phyloP scores from a whole-genome alignment of 1,140 invertebrate species.

The Drosophila setifemur region DNA sequence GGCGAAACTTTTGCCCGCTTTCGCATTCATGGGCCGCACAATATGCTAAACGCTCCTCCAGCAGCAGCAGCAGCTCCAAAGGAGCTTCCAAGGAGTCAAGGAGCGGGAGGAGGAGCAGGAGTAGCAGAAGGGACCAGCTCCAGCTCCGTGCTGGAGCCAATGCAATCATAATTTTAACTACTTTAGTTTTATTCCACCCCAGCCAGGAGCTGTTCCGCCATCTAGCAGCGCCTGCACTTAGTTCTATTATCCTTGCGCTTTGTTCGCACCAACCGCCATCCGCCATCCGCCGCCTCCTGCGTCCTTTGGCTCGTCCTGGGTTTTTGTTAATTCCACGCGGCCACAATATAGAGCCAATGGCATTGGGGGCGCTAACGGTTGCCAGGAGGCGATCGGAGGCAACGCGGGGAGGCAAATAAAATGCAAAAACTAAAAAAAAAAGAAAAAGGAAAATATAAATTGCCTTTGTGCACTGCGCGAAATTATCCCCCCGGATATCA shows the following conservation, averaged over 20 bases:
- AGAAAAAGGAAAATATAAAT: slow-evolving; percentile 75
- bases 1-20: slow-evolving; percentile 42
- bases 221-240: slow-evolving; percentile 49
- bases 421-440: too few species aligned
- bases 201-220: neutral
- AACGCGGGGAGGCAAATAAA: too few species aligned
- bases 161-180: slow-evolving; percentile 80
- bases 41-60: slow-evolving; percentile 63
- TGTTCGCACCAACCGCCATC: slow-evolving; percentile 46
- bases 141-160: slow-evolving; percentile 29
- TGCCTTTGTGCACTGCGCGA: slow-evolving; percentile 58
- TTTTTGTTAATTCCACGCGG: slow-evolving; percentile 62
- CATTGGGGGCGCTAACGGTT: slow-evolving; percentile 24
- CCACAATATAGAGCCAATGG: slow-evolving; percentile 63
- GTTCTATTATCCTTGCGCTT: slow-evolving; percentile 63
- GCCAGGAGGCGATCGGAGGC: slow-evolving; percentile 26
- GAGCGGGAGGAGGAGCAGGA: too few species aligned
- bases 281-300: neutral
- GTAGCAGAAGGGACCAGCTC: neutral
- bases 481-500: slow-evolving; percentile 22
- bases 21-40: slow-evolving; percentile 70
- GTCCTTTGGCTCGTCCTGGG: slow-evolving; percentile 21
- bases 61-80: neutral
- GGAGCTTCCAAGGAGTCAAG: neutral
- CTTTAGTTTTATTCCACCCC: slow-evolving; percentile 67